These are phyloP conservation scores for Oceanites oceanicus DNA, from an alignment of 2,113 vertebrate genomes.

Conservation along the genomic window DNA sequence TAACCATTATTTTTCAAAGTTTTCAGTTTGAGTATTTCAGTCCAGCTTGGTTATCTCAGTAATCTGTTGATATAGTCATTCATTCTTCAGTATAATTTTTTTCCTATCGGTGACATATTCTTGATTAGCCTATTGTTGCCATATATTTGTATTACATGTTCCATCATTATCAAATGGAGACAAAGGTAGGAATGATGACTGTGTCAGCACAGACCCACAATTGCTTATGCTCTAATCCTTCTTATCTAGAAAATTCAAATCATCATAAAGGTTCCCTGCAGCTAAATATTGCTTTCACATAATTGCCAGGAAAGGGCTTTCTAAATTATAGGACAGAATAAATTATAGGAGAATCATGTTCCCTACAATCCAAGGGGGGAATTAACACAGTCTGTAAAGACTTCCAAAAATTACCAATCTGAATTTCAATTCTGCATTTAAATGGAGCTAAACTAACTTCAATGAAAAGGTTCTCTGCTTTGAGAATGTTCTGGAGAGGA, in stretches of 20 bases:
- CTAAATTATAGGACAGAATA: constrained; percentile 39
- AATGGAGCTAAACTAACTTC: neutral
- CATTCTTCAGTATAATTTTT: neutral
- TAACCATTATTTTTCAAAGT: neutral
- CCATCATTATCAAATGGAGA: constrained; percentile 10
- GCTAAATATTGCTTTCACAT: constrained; percentile 49
- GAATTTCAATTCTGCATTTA: neutral
- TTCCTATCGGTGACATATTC: neutral
- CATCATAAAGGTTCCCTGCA: constrained; percentile 25
- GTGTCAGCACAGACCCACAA: constrained; percentile 22
- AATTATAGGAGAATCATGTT: constrained; percentile 52
- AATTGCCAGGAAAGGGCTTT: constrained; percentile 45
- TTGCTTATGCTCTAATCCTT: constrained; percentile 26
- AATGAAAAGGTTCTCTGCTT: neutral
- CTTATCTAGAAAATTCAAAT: constrained; percentile 52
- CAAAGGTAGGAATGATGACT: neutral
- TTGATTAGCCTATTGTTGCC: neutral
- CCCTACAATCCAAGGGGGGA: neutral
- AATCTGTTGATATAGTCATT: neutral
- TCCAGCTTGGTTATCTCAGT: neutral
- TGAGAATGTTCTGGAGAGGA: neutral
- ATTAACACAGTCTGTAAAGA: constrained; percentile 17
- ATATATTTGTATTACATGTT: neutral
- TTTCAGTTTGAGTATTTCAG: neutral
- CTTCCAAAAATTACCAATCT: neutral